Conservation (phyloP, 2,797 vertebrate genomes). For the Phrynocephalus guinanensis region DNA sequence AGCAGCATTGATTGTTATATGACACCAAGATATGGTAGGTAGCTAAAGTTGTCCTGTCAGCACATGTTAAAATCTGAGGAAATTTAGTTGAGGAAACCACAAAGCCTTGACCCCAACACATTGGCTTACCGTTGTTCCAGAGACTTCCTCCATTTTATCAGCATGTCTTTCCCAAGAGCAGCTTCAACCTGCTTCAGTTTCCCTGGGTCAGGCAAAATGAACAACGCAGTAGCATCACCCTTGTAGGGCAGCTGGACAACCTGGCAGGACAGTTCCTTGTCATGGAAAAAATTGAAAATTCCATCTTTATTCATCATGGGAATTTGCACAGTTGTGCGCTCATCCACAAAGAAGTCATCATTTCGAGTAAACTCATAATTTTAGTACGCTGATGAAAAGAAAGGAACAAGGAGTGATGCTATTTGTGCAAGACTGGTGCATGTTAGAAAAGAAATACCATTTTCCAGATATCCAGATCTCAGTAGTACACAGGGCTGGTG, state of each 20-base stretch:
- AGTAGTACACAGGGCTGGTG: no score
- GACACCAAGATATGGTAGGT: background rate
- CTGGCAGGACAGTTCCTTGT: slow-evolving; percentile 71
- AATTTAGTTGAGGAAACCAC: no score
- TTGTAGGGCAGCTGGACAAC: slow-evolving; percentile 81
- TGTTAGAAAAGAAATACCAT: no score
- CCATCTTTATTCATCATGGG: slow-evolving; percentile 84
- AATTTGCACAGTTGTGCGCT: slow-evolving; percentile 77
- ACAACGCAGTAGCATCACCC: slow-evolving; percentile 67
- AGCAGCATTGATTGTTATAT: background rate
- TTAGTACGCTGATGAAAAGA: slow-evolving; percentile 44
- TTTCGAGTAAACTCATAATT: slow-evolving; percentile 28
- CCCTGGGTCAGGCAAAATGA: slow-evolving; percentile 82
- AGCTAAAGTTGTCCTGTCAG: no score
- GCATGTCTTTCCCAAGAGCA: slow-evolving; percentile 67
- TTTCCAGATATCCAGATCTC: no score
- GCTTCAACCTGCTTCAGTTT: slow-evolving; percentile 78
- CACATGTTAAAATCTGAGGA: no score
- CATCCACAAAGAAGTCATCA: slow-evolving; percentile 78
- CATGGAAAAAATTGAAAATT: slow-evolving; percentile 71
- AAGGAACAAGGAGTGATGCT: background rate
- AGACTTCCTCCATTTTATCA: slow-evolving; percentile 71
- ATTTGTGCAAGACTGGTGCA: no score
- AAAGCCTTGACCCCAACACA: no score
- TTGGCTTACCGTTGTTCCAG: background rate